Percentiles rank a stretch among this genome's conserved stretches.
Conservation (phyloP, 2,888 invertebrate genomes). For the Drosophila neonasuta region DNA sequence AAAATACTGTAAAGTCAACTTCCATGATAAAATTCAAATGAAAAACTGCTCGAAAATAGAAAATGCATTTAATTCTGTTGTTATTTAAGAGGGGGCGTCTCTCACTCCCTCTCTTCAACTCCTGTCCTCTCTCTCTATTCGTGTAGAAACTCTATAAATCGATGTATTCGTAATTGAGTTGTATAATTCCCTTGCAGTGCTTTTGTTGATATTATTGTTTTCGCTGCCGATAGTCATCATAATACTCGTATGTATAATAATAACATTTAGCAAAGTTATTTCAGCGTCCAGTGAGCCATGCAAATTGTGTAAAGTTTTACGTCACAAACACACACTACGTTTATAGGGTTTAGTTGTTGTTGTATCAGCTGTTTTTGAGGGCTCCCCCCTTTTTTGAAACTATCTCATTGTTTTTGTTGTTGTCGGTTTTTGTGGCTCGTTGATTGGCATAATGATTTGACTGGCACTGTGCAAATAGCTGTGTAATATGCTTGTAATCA, state of each 20-base stretch:
- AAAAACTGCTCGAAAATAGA: slow-evolving; percentile 64
- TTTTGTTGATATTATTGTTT: slow-evolving; percentile 38
- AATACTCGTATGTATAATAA: slow-evolving; percentile 38
- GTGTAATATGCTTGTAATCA: slow-evolving; percentile 22
- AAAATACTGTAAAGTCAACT: slow-evolving; percentile 48
- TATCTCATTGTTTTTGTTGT: neutral
- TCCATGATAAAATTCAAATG: slow-evolving; percentile 45
- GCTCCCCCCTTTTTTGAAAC: neutral
- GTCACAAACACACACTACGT: slow-evolving; percentile 27
- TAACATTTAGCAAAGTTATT: slow-evolving; percentile 73
- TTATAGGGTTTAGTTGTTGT: slow-evolving; percentile 27
- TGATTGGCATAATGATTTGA: slow-evolving; percentile 50
- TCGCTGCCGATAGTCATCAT: slow-evolving; percentile 30
- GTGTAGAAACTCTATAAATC: slow-evolving; percentile 24
- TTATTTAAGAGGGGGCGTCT: slow-evolving; percentile 13
- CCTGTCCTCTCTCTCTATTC: neutral
- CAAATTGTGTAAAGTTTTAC: slow-evolving; percentile 58
- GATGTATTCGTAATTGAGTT: slow-evolving; percentile 54
- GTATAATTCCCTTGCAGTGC: slow-evolving; percentile 40
- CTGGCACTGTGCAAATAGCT: slow-evolving; percentile 29
- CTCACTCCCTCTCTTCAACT: neutral
- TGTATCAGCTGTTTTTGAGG: slow-evolving; percentile 27
- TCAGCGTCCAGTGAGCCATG: slow-evolving; percentile 65
- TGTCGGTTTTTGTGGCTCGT: slow-evolving; percentile 16
- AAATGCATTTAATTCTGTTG: slow-evolving; percentile 57